Percentiles rank a stretch among this genome's conserved stretches.
phyloP scores from a whole-genome alignment of 1,140 invertebrate species.

The Sinella curviseta region DNA sequence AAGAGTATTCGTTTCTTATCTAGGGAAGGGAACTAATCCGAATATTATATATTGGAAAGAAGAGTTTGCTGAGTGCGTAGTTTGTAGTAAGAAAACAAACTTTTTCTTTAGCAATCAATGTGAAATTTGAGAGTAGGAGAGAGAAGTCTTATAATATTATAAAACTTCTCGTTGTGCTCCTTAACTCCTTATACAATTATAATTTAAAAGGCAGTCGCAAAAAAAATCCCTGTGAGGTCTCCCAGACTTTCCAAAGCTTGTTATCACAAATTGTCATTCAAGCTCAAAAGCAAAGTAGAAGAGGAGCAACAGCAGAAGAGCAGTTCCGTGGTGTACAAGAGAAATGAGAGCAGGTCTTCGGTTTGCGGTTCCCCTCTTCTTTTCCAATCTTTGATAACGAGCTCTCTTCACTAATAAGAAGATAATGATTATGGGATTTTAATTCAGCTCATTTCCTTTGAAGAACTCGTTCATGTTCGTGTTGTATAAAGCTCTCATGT shows the following conservation, averaged over 20 bases:
- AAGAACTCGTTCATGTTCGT: not conserved
- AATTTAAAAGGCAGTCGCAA: not conserved
- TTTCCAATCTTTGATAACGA: slow-evolving; percentile 23
- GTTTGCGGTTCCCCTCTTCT: not conserved
- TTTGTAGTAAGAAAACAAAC: not conserved
- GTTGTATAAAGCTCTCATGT: not conserved
- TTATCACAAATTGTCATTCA: not conserved
- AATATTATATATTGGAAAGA: not conserved
- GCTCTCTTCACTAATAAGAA: slow-evolving; percentile 23
- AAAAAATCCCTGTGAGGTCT: not conserved
- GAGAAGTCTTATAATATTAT: not conserved
- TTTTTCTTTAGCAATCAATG: not conserved
- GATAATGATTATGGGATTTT: slow-evolving; percentile 22
- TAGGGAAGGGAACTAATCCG: not conserved
- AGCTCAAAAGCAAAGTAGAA: not conserved
- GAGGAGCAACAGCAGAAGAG: not conserved
- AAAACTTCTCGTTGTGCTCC: not conserved
- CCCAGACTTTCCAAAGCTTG: not conserved
- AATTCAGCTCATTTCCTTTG: slow-evolving; percentile 21
- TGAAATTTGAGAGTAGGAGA: not conserved
- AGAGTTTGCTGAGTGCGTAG: not conserved
- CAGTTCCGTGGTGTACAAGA: not conserved
- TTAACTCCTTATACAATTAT: not conserved
- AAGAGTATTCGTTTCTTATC: too few relatives aligned
- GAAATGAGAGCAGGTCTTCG: not conserved